A percentile compares a stretch with the other conserved stretches of the same genome.
Evolutionary conservation across 2,797 vertebrate genomes (phyloP).

Genomic region (Cossypha dichroa): DNA sequence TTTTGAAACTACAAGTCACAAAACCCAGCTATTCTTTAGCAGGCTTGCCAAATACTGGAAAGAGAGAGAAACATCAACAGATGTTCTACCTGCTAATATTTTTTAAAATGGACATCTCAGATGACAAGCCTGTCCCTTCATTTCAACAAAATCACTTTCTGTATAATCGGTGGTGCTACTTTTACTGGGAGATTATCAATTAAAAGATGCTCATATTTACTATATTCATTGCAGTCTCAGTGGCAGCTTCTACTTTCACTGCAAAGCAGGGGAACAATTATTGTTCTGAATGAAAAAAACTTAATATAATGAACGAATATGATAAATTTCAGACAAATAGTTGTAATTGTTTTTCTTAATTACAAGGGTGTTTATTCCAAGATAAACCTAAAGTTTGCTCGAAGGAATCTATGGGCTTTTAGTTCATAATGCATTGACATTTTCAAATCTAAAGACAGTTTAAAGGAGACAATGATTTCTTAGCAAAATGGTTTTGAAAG

Average conservation of each 20-base stretch:
- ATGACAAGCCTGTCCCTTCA: neutral
- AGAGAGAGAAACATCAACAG: neutral
- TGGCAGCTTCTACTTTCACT: neutral
- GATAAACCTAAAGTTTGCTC: neutral
- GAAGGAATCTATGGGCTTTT: neutral
- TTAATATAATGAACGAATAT: neutral
- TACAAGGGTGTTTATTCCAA: neutral
- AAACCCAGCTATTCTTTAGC: neutral
- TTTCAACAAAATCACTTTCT: neutral
- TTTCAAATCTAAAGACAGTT: neutral
- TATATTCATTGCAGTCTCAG: neutral
- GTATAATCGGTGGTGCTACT: neutral
- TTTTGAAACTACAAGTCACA: neutral
- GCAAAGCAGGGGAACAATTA: neutral
- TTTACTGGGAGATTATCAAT: neutral
- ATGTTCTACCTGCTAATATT: neutral
- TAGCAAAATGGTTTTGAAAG: neutral
- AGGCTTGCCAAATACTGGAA: neutral
- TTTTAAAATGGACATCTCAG: neutral
- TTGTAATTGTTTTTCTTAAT: neutral
- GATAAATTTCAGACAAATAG: neutral
- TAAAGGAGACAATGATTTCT: neutral
- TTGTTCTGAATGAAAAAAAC: neutral
- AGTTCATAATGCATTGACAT: neutral
- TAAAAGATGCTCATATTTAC: neutral